Conservation (phyloP, 1,140 invertebrate genomes). For the Drosophila parabipectinata region DNA sequence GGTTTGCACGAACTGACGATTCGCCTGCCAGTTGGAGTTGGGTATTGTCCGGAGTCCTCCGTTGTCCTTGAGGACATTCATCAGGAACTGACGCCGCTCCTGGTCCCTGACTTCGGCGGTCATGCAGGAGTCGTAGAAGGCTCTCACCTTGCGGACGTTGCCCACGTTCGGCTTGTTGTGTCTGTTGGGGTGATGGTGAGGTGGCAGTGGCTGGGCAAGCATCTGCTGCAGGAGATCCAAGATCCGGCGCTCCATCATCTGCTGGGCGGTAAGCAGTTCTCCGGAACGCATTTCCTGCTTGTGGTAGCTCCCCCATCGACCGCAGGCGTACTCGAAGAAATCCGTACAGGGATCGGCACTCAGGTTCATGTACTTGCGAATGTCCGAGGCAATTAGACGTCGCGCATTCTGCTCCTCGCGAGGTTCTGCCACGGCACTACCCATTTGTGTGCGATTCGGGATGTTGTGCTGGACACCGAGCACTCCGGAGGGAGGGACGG, state of each 20-base stretch:
- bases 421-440: constrained; percentile 14
- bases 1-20: constrained; percentile 59
- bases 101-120: constrained; percentile 81
- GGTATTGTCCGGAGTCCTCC: constrained; percentile 56
- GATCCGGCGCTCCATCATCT: constrained; percentile 46
- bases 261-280: constrained; percentile 47
- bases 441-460: constrained; percentile 38
- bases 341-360: constrained; percentile 92
- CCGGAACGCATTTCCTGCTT: constrained; percentile 37
- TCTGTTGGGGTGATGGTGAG: constrained; percentile 43
- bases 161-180: constrained; percentile 16
- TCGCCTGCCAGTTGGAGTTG: constrained; percentile 54
- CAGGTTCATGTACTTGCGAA: constrained; percentile 91
- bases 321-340: constrained; percentile 89
- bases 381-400: constrained; percentile 84
- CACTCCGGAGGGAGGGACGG: not conserved
- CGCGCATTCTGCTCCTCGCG: constrained; percentile 50
- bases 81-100: constrained; percentile 48
- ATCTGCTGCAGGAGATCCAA: constrained; percentile 49
- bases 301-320: constrained; percentile 86
- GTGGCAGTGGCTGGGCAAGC: constrained; percentile 35
- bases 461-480: constrained; percentile 20
- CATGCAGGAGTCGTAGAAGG: constrained; percentile 93
- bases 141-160: constrained; percentile 88
- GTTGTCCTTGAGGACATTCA: constrained; percentile 54